Evolutionary conservation across 2,113 vertebrate species (phyloP).

Genomic region (Oncorhynchus gorbuscha): DNA sequence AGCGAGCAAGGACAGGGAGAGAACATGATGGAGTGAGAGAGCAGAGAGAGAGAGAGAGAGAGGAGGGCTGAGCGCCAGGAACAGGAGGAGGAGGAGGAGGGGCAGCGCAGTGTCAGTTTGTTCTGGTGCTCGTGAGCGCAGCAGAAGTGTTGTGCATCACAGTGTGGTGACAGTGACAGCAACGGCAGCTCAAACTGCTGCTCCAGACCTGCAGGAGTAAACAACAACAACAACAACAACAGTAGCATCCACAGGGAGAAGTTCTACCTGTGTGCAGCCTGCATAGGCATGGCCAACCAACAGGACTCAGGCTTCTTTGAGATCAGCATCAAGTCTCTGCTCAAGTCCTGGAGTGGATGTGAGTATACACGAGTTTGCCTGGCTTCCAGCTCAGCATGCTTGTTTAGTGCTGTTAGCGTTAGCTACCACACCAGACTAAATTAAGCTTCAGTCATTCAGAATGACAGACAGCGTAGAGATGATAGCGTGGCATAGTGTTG

Average conservation of each 20-base stretch:
- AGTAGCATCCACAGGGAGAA: conserved; percentile 2
- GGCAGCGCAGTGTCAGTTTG: conserved; percentile 72
- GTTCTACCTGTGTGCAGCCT: conserved; percentile 53
- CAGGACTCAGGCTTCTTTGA: conserved; percentile 99
- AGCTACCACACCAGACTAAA: neutral
- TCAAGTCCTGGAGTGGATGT: conserved; percentile 98
- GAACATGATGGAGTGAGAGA: neutral
- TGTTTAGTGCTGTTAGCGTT: conserved; percentile 47
- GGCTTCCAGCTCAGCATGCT: neutral
- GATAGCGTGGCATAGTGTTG: neutral
- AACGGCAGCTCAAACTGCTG: conserved; percentile 79
- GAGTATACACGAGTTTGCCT: conserved; percentile 74
- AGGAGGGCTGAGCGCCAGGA: conserved; percentile 8
- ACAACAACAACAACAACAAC: neutral
- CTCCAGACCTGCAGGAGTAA: conserved; percentile 35
- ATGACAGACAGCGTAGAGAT: neutral
- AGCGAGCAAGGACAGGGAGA: neutral
- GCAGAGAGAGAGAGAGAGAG: conserved; percentile 1
- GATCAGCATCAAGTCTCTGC: conserved; percentile 98
- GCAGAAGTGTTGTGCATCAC: conserved; percentile 75
- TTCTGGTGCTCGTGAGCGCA: conserved; percentile 74
- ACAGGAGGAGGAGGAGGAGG: conserved; percentile 37
- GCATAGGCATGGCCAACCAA: conserved; percentile 91
- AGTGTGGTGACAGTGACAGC: conserved; percentile 68
- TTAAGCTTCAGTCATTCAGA: neutral